Conservation (phyloP, 1,140 invertebrate species). For the Antheraea mylitta region DNA sequence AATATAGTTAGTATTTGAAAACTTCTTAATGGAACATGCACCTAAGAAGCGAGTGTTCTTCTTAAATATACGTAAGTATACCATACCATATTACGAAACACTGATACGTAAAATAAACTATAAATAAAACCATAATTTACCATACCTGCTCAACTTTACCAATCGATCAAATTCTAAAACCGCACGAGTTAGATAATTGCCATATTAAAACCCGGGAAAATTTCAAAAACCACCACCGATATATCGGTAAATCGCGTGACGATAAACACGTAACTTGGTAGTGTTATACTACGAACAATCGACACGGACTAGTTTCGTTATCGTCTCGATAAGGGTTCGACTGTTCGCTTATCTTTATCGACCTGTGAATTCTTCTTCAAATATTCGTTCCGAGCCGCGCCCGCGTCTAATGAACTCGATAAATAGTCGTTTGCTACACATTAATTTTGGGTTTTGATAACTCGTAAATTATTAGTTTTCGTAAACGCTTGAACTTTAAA, state of each 20-base stretch:
- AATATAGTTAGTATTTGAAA: too few species aligned
- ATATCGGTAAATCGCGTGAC: slow-evolving; percentile 40
- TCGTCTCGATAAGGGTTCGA: slow-evolving; percentile 16
- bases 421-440: background rate
- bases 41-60: too few species aligned
- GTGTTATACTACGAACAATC: slow-evolving; percentile 40
- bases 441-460: background rate
- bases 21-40: too few species aligned
- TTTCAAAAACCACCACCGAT: slow-evolving; percentile 46
- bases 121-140: background rate
- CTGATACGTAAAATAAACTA: too few species aligned
- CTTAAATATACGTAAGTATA: too few species aligned
- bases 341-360: slow-evolving; percentile 25
- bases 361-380: slow-evolving; percentile 26
- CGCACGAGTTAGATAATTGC: slow-evolving; percentile 23
- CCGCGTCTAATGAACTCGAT: background rate
- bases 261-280: slow-evolving; percentile 42
- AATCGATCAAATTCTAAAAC: slow-evolving; percentile 27
- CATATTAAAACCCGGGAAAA: slow-evolving; percentile 40
- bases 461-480: background rate
- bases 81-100: too few species aligned
- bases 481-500: background rate
- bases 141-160: background rate
- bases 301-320: slow-evolving; percentile 31
- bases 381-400: slow-evolving; percentile 3